Percentiles rank a stretch among this genome's conserved stretches.
These are phyloP conservation scores for Hypercompe scribonia DNA, from an alignment of 2,888 invertebrate genomes.

Conservation along the genomic window DNA sequence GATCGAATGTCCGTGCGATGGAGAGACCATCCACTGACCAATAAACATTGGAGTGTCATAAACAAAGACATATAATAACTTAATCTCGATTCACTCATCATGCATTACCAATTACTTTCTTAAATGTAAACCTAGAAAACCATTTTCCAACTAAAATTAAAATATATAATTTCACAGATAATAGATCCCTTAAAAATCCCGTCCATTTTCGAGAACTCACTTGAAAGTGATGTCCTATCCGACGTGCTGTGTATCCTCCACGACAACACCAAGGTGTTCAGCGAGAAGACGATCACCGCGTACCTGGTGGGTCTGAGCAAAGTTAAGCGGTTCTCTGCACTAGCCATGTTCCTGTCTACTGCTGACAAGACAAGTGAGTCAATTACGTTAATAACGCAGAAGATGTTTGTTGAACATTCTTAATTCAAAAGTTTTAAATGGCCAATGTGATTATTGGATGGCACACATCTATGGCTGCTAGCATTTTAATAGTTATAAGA, in stretches of 20 bases:
- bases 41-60: too few species aligned
- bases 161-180: constrained; percentile 72
- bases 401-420: too few species aligned
- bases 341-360: constrained; percentile 88
- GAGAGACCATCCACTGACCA: too few species aligned
- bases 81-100: too few species aligned
- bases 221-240: constrained; percentile 88
- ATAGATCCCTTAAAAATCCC: constrained; percentile 87
- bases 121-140: too few species aligned
- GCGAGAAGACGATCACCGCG: constrained; percentile 72
- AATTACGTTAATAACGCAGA: not conserved
- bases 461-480: too few species aligned
- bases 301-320: constrained; percentile 84
- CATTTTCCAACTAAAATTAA: not conserved
- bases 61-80: too few species aligned
- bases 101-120: too few species aligned
- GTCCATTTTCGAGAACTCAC: constrained; percentile 88
- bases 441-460: too few species aligned
- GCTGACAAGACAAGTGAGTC: constrained; percentile 87
- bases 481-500: too few species aligned
- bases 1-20: too few species aligned
- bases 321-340: constrained; percentile 88
- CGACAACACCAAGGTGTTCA: constrained; percentile 73
- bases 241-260: constrained; percentile 84
- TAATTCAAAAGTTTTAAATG: too few species aligned